Percentiles rank a stretch among this genome's conserved stretches.
phyloP scores from a whole-genome alignment of 2,113 vertebrate species.

The Ameiurus melas region DNA sequence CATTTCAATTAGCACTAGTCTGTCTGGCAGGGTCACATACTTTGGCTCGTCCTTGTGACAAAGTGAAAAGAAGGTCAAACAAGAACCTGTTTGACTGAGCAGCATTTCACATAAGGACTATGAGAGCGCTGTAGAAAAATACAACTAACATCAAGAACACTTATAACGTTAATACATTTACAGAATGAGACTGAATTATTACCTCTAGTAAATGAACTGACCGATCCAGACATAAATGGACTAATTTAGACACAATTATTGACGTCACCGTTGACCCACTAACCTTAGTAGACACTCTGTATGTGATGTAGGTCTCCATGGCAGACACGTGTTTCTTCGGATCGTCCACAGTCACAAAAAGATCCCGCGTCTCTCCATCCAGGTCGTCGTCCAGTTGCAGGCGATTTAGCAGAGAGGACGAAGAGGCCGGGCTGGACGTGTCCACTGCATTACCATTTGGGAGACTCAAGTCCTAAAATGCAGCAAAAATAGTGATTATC shows the following conservation, averaged over 20 bases:
- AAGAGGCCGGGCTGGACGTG: conserved; percentile 88
- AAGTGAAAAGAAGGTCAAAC: background rate
- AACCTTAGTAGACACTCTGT: conserved; percentile 95
- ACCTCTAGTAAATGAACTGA: background rate
- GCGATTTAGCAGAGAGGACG: conserved; percentile 88
- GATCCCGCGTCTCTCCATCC: conserved; percentile 89
- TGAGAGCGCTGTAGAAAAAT: background rate
- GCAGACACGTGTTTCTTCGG: conserved; percentile 97
- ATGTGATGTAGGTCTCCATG: conserved; percentile 98
- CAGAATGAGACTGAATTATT: background rate
- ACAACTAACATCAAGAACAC: background rate
- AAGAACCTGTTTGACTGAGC: background rate
- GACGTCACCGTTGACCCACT: conserved; percentile 8
- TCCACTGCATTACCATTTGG: conserved; percentile 91
- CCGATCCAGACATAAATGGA: background rate
- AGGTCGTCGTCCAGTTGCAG: conserved; percentile 90
- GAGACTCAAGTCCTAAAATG: conserved; percentile 81
- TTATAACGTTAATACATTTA: background rate
- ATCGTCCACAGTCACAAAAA: conserved; percentile 96
- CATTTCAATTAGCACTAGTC: conserved; percentile 56
- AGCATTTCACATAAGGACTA: background rate
- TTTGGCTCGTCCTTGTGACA: background rate
- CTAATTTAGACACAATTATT: background rate
- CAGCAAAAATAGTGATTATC: background rate
- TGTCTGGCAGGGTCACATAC: conserved; percentile 46